phyloP scores from a whole-genome alignment of 2,113 vertebrate genomes.

The Mastomys natalensis region DNA sequence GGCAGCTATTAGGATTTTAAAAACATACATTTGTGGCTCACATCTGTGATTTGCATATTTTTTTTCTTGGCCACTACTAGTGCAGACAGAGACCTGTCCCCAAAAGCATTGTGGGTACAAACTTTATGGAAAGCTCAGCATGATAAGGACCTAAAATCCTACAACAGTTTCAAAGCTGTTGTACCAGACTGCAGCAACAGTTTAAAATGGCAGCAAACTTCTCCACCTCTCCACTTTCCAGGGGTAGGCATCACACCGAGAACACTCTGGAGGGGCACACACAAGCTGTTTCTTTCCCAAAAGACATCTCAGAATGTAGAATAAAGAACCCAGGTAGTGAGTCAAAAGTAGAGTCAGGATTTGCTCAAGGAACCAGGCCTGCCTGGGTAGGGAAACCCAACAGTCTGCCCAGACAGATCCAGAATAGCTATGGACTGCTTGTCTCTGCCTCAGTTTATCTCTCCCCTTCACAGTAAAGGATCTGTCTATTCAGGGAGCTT shows the following conservation, averaged over 20 bases:
- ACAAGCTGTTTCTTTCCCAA: not conserved
- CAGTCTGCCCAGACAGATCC: not conserved
- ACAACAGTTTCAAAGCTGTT: not conserved
- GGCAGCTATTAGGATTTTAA: not conserved
- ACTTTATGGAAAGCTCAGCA: not conserved
- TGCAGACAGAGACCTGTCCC: not conserved
- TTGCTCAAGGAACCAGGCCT: not conserved
- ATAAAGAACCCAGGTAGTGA: not conserved
- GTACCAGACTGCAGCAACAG: not conserved
- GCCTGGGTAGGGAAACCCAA: not conserved
- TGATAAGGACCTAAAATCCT: not conserved
- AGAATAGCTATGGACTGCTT: not conserved
- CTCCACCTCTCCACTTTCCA: not conserved
- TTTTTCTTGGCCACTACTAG: conserved; percentile 4
- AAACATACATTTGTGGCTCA: not conserved
- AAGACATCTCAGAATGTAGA: conserved; percentile 36
- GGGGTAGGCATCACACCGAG: not conserved
- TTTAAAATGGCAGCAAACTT: conserved; percentile 15
- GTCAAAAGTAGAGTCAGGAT: not conserved
- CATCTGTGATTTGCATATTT: not conserved
- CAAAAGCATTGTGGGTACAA: not conserved
- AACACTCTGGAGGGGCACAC: not conserved
- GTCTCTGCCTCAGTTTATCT: not conserved
- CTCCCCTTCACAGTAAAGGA: not conserved
- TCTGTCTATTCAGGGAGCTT: not conserved